These are phyloP conservation scores for Drosophila ercepeae DNA, from an alignment of 1,140 invertebrate genomes.

Conservation along the genomic window DNA sequence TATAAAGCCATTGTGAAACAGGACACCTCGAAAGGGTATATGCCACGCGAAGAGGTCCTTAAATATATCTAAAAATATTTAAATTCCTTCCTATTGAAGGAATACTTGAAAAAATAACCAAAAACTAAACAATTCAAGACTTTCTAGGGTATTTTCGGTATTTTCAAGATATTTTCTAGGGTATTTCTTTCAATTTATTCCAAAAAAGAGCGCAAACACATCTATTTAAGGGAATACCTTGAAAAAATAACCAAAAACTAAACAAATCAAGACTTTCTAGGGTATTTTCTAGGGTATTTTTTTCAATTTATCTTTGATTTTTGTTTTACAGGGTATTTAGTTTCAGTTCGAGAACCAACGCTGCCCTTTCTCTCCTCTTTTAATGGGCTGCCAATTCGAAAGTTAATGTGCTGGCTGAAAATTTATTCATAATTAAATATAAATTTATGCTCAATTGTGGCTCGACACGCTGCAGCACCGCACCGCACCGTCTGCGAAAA, in stretches of 20 bases:
- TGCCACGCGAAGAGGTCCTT: neutral
- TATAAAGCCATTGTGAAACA: constrained; percentile 12
- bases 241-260: neutral
- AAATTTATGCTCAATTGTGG: constrained; percentile 80
- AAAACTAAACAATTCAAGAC: neutral
- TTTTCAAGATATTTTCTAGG: too few species aligned
- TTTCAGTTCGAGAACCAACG: constrained; percentile 16
- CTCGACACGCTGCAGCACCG: constrained; percentile 54
- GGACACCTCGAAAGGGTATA: constrained; percentile 3
- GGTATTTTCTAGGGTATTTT: neutral
- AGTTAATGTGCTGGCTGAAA: constrained; percentile 73
- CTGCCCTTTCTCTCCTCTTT: constrained; percentile 2
- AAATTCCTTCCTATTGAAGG: too few species aligned
- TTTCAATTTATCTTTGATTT: neutral
- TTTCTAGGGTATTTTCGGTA: neutral
- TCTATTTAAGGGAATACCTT: neutral
- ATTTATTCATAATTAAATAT: constrained; percentile 82
- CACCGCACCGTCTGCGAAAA: constrained; percentile 20
- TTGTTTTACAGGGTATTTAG: constrained; percentile 14
- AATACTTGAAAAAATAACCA: neutral
- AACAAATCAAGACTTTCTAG: too few species aligned
- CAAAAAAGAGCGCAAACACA: too few species aligned
- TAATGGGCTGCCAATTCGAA: constrained; percentile 75
- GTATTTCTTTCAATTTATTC: too few species aligned
- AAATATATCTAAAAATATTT: neutral